Conservation (phyloP, 2,113 vertebrate species). For the Columba livia region DNA sequence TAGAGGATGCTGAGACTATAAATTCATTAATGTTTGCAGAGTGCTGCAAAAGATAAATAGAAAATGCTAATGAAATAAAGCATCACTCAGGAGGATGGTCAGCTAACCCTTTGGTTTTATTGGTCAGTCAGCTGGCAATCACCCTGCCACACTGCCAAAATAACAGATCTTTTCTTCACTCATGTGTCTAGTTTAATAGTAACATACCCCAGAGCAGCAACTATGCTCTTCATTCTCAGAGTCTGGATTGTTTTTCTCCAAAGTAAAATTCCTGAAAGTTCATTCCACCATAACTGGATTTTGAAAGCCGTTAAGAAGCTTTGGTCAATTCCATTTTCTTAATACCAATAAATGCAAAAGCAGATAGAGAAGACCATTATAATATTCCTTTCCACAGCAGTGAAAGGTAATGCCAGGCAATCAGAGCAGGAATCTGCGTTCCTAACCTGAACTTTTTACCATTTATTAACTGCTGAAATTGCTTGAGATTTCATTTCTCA, state of each 20-base stretch:
- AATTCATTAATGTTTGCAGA: background rate
- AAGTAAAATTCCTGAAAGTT: background rate
- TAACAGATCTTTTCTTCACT: background rate
- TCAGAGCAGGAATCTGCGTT: background rate
- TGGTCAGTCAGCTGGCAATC: background rate
- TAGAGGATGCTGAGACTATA: background rate
- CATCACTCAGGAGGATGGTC: background rate
- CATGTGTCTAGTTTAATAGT: background rate
- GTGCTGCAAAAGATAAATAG: background rate
- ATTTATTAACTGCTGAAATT: background rate
- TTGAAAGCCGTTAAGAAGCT: background rate
- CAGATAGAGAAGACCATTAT: background rate
- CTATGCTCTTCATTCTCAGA: background rate
- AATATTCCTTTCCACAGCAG: background rate
- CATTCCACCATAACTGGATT: background rate
- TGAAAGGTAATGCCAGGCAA: background rate
- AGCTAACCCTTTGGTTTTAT: background rate
- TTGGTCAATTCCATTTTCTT: background rate
- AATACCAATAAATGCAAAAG: background rate
- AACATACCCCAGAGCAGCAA: background rate
- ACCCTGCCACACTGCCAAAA: background rate
- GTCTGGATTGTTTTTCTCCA: background rate
- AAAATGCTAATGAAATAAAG: background rate
- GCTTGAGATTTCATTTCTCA: background rate
- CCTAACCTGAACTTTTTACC: background rate